Evolutionary conservation across 35 echinoderm and acorn worm genomes (phyloP), one percentile per base, ranked within the genome.

Genomic region (Nesometra sesokonis): DNA sequence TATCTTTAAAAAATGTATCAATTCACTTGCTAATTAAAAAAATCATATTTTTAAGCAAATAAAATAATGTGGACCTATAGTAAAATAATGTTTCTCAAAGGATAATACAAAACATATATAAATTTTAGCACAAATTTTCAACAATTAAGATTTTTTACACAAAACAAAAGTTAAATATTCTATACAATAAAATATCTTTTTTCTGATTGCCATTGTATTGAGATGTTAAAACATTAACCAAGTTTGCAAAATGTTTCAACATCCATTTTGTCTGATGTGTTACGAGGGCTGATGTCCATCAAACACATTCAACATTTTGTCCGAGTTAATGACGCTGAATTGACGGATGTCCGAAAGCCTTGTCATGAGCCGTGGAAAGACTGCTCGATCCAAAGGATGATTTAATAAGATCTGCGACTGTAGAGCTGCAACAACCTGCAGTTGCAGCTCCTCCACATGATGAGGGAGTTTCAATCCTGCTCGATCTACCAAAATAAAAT

Each of bases 261-360:
- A n/a, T n/a, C n/a, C n/a, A n/a, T 43, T 43, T 43, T 43, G 15
- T 7, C 5, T 43, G 39, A 15, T 15, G 15, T 4, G 39, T 43
- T 43, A 43, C 5, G 11, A 67, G 2, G 52, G 52, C 23, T 67
- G 52, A 27, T 67, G 52, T 67, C 52, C 81, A 30, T 83, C 81
- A 11, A 83, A 38, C n/a, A 83, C 37, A 8, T 85, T 86, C 21
- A 99, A 82, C 87, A 99, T 99, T 77, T 90, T 91, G 76, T 99
- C 96, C 1, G 96, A 99, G 88, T 99, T 99, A 79, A 94, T 76
- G 84, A 93, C 82, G 36, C 96, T 99, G 57, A 99, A 99, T 84
- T 99, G 92, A 21, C 96, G 86, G 40, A 93, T 83, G 84, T 99
- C 96, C 0, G 96, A 87, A 4, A 99, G 89, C 80, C 88, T 91